Evolutionary conservation across 1,140 invertebrate species (phyloP).

Genomic region (Cotesia typhae): DNA sequence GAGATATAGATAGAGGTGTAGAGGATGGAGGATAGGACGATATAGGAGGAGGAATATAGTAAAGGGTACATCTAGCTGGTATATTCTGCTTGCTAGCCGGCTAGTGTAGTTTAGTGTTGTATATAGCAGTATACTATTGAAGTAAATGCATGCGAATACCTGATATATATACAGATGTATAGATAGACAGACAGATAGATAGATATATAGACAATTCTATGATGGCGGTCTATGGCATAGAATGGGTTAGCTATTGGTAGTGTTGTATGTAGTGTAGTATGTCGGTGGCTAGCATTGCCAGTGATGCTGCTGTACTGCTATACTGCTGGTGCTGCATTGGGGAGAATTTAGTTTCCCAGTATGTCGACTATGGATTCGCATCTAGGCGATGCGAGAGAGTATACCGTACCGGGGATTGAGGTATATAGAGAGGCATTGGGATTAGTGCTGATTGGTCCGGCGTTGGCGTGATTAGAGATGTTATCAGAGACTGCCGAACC

Average conservation of each 20-base stretch:
- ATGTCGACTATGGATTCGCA: constrained; percentile 42
- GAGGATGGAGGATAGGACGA: too few species aligned
- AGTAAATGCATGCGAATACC: constrained; percentile 33
- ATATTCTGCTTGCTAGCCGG: too few species aligned
- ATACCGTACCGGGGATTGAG: constrained; percentile 46
- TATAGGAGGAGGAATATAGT: too few species aligned
- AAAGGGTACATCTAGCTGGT: not conserved
- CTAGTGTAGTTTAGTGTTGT: too few species aligned
- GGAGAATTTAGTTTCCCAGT: constrained; percentile 56
- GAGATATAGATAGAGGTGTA: constrained; percentile 27
- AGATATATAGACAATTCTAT: constrained; percentile 28
- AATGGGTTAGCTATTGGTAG: constrained; percentile 40
- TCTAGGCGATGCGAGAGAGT: constrained; percentile 43
- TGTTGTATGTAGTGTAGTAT: constrained; percentile 27
- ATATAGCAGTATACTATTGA: constrained; percentile 22
- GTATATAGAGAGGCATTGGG: constrained; percentile 55
- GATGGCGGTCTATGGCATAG: constrained; percentile 36
- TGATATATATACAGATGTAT: constrained; percentile 19
- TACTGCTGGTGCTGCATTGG: not conserved
- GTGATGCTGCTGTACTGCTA: too few species aligned
- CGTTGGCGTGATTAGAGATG: constrained; percentile 64
- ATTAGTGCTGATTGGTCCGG: constrained; percentile 65
- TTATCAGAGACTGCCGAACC: constrained; percentile 59
- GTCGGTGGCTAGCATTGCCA: not conserved
- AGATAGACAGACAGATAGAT: constrained; percentile 5